These are phyloP conservation scores for Gasteruption jaculator DNA, from an alignment of 2,888 invertebrate species.

Conservation along the genomic window DNA sequence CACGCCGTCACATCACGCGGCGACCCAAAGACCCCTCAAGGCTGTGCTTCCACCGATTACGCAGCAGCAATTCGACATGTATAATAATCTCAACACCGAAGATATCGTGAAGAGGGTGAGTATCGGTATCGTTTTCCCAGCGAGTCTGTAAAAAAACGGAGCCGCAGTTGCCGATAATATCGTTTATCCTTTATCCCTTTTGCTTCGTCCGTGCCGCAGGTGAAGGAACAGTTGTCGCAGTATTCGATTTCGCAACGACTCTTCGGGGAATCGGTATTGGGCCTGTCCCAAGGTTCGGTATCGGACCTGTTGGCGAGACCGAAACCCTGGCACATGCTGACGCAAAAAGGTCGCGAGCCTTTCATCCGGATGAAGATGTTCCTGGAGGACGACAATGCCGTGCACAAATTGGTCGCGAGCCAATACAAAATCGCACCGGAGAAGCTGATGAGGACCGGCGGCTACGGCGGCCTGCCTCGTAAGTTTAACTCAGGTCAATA, in stretches of 20 bases:
- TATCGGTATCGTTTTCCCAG: constrained; percentile 17
- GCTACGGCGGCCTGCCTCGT: constrained; percentile 83
- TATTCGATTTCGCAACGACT: constrained; percentile 96
- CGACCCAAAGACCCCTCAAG: constrained; percentile 85
- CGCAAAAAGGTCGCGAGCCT: constrained; percentile 93
- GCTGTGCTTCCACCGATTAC: constrained; percentile 97
- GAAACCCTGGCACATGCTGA: constrained; percentile 99
- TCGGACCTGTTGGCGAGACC: constrained; percentile 95
- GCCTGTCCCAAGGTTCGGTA: constrained; percentile 94
- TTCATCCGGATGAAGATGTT: constrained; percentile 99
- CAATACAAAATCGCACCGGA: constrained; percentile 98
- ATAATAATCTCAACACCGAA: constrained; percentile 96
- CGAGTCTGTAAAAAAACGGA: too few relatives aligned
- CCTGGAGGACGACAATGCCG: constrained; percentile 91
- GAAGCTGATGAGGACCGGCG: constrained; percentile 93
- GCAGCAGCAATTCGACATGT: constrained; percentile 97
- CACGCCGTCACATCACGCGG: constrained; percentile 78
- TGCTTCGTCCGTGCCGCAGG: constrained; percentile 50
- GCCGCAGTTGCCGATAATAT: background rate
- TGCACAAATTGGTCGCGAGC: constrained; percentile 91
- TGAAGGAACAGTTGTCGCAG: constrained; percentile 90
- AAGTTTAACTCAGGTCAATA: constrained; percentile 56
- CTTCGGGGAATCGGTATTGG: constrained; percentile 97
- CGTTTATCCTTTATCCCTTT: background rate
- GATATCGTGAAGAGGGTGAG: constrained; percentile 87